phyloP scores from a whole-genome alignment of 2,113 vertebrate species.

The Cyanocitta stelleri region DNA sequence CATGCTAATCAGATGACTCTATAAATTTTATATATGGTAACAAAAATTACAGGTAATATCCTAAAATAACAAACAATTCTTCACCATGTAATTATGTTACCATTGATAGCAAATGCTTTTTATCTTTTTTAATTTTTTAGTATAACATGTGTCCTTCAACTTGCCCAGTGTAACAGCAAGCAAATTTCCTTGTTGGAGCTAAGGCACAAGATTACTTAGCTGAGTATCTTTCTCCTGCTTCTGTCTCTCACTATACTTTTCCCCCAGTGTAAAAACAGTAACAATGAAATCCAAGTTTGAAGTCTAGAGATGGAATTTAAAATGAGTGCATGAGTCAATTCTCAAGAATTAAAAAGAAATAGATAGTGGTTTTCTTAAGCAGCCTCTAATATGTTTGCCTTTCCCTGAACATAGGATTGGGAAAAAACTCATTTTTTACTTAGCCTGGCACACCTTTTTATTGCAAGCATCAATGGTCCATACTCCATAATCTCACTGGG shows the following conservation, averaged over 20 bases:
- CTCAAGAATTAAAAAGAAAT: background rate
- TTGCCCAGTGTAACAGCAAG: background rate
- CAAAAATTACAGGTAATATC: background rate
- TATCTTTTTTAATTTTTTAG: background rate
- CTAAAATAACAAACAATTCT: background rate
- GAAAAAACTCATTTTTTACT: background rate
- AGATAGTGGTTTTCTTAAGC: background rate
- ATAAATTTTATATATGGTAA: background rate
- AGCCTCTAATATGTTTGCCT: background rate
- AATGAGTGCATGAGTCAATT: background rate
- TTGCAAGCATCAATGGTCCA: rapidly evolving
- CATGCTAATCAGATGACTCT: background rate
- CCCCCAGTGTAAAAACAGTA: background rate
- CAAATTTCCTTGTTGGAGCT: background rate
- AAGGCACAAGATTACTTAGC: background rate
- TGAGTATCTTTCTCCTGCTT: background rate
- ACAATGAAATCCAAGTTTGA: background rate
- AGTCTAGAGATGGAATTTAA: background rate
- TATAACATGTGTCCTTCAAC: background rate
- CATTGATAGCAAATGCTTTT: background rate
- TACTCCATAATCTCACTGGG: background rate
- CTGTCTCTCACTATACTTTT: background rate
- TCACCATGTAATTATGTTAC: background rate
- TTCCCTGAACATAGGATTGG: background rate
- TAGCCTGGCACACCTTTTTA: background rate